Conservation (phyloP, 2,888 invertebrate genomes). For the Drosophila sordidula region DNA sequence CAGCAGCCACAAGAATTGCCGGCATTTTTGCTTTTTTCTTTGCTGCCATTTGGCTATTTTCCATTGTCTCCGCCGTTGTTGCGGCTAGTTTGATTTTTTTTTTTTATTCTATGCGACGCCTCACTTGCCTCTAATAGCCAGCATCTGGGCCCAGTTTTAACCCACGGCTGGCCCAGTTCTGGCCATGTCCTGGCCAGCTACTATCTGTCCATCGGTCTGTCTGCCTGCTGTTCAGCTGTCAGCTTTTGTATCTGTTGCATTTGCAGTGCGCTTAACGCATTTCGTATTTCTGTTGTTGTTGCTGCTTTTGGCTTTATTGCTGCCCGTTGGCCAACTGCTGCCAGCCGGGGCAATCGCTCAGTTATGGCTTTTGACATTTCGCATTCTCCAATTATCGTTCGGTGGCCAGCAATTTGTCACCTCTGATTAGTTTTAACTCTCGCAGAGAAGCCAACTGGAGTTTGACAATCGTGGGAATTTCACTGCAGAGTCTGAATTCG, state of each 20-base stretch:
- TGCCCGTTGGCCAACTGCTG: not conserved
- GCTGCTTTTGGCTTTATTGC: conserved; percentile 13
- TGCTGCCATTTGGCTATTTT: conserved; percentile 32
- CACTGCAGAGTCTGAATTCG: no score
- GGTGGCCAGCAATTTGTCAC: conserved; percentile 35
- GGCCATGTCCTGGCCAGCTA: conserved; percentile 22
- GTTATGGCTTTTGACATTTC: conserved; percentile 37
- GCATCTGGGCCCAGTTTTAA: conserved; percentile 3
- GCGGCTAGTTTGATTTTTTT: conserved; percentile 18
- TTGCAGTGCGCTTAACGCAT: conserved; percentile 49
- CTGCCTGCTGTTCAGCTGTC: conserved; percentile 20
- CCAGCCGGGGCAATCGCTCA: conserved; percentile 21
- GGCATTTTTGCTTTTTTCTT: conserved; percentile 3
- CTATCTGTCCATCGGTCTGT: not conserved
- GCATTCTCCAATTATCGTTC: conserved; percentile 17
- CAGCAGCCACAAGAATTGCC: conserved; percentile 4
- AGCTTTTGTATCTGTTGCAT: conserved; percentile 53
- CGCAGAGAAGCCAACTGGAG: no score
- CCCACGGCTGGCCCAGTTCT: conserved; percentile 1
- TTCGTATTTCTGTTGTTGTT: conserved; percentile 17
- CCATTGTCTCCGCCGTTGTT: conserved; percentile 32
- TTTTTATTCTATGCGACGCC: conserved; percentile 22
- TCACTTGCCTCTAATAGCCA: conserved; percentile 35
- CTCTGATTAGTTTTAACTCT: not conserved
- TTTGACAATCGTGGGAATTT: no score